Evolutionary conservation across 92 coral and sea anemone species (phyloP).

Genomic region (Bergia puertoricense): DNA sequence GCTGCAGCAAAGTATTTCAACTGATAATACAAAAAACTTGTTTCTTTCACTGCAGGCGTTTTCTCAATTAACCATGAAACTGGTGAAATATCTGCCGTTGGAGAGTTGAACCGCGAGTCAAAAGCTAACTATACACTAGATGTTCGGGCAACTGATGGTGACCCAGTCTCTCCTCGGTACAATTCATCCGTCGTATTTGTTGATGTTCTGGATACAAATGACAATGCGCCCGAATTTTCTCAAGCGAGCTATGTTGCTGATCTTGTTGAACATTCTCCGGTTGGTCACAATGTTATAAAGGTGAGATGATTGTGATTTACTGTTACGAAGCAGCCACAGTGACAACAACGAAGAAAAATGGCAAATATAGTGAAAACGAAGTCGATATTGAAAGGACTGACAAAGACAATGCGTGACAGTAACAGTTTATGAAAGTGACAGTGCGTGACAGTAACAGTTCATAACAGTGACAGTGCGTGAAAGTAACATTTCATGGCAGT

Average conservation of each 20-base stretch:
- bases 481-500: too few species aligned
- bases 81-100: conserved; percentile 74
- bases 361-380: too few species aligned
- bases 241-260: conserved; percentile 63
- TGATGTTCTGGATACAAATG: conserved; percentile 79
- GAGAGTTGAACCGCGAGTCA: conserved; percentile 77
- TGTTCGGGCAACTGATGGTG: conserved; percentile 81
- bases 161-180: conserved; percentile 71
- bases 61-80: conserved; percentile 55
- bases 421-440: too few species aligned
- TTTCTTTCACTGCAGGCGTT: conserved; percentile 40
- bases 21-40: neutral
- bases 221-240: conserved; percentile 81
- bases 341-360: neutral
- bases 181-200: conserved; percentile 81
- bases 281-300: conserved; percentile 67
- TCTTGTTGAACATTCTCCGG: conserved; percentile 69
- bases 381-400: too few species aligned
- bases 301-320: conserved; percentile 25
- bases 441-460: too few species aligned
- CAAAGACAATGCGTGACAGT: too few species aligned
- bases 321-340: neutral
- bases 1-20: neutral
- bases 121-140: conserved; percentile 71
- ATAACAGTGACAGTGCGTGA: too few species aligned